These are phyloP conservation scores for Cryptotermes secundus DNA, from an alignment of 1,140 invertebrate species.

Conservation along the genomic window DNA sequence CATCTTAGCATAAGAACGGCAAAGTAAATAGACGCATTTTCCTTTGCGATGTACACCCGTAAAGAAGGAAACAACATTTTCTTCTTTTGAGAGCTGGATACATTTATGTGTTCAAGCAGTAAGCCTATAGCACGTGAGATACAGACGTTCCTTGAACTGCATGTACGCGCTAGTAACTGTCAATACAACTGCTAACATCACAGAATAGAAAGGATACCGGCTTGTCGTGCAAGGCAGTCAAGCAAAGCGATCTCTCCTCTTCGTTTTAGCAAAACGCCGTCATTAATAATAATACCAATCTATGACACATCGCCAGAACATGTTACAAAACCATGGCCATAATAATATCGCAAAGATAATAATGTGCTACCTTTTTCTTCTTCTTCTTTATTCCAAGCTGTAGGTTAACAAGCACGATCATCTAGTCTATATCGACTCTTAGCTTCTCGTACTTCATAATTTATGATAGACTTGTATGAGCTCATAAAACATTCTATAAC, in stretches of 20 bases:
- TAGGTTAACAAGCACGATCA: constrained; percentile 7
- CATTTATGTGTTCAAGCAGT: background rate
- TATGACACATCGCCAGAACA: background rate
- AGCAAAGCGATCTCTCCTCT: background rate
- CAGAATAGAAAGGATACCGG: constrained; percentile 15
- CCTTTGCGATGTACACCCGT: too few species aligned
- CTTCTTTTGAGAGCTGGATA: background rate
- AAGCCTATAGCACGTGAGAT: background rate
- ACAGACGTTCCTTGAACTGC: background rate
- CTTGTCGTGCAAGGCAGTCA: background rate
- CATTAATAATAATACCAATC: constrained; percentile 18
- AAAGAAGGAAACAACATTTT: background rate
- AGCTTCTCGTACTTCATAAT: background rate
- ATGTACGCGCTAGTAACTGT: background rate
- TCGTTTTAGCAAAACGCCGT: background rate
- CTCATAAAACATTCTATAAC: background rate
- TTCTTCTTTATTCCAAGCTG: background rate
- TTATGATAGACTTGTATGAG: background rate
- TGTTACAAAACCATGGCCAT: background rate
- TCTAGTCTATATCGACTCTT: background rate
- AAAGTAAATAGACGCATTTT: too few species aligned
- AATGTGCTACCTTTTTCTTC: background rate
- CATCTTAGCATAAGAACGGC: too few species aligned
- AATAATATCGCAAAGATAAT: constrained; percentile 1
- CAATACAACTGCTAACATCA: constrained; percentile 10